These are phyloP conservation scores for Neodiprion virginianus DNA, from an alignment of 1,140 invertebrate genomes.

Conservation along the genomic window DNA sequence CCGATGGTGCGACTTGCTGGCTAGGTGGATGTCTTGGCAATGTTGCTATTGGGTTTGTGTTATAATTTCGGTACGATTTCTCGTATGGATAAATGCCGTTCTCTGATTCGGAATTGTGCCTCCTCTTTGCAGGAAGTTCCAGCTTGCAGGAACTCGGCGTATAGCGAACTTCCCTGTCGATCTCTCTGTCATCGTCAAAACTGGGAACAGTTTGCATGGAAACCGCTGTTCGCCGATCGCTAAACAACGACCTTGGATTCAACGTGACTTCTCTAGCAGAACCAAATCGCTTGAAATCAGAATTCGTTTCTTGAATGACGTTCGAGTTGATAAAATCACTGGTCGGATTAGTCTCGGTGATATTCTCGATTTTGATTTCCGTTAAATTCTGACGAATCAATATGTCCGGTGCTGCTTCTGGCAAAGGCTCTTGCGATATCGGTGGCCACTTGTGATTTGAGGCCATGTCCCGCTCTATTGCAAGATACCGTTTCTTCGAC, in stretches of 20 bases:
- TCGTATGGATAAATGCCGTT: slow-evolving; percentile 45
- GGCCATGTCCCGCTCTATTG: slow-evolving; percentile 66
- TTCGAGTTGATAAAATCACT: slow-evolving; percentile 5
- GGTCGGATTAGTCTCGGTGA: slow-evolving; percentile 35
- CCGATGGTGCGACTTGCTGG: slow-evolving; percentile 32
- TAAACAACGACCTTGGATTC: slow-evolving; percentile 52
- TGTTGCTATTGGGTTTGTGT: slow-evolving; percentile 55
- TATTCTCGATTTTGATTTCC: slow-evolving; percentile 57
- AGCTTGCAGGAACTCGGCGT: slow-evolving; percentile 20
- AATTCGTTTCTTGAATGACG: slow-evolving; percentile 28
- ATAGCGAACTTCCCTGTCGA: slow-evolving; percentile 34
- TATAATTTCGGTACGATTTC: slow-evolving; percentile 34
- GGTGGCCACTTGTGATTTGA: slow-evolving; percentile 68
- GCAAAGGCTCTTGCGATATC: slow-evolving; percentile 51
- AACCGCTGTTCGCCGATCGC: slow-evolving; percentile 51
- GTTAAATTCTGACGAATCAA: slow-evolving; percentile 54
- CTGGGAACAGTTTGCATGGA: slow-evolving; percentile 54
- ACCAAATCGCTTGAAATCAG: slow-evolving; percentile 37
- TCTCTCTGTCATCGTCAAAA: slow-evolving; percentile 38
- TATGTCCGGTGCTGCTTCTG: slow-evolving; percentile 48
- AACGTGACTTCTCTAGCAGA: slow-evolving; percentile 55
- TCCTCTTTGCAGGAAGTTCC: slow-evolving; percentile 37
- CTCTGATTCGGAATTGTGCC: slow-evolving; percentile 57
- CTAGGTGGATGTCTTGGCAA: slow-evolving; percentile 45
- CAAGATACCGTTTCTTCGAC: slow-evolving; percentile 68